Conservation (phyloP, 1,140 invertebrate genomes). For the Papilio xuthus region DNA sequence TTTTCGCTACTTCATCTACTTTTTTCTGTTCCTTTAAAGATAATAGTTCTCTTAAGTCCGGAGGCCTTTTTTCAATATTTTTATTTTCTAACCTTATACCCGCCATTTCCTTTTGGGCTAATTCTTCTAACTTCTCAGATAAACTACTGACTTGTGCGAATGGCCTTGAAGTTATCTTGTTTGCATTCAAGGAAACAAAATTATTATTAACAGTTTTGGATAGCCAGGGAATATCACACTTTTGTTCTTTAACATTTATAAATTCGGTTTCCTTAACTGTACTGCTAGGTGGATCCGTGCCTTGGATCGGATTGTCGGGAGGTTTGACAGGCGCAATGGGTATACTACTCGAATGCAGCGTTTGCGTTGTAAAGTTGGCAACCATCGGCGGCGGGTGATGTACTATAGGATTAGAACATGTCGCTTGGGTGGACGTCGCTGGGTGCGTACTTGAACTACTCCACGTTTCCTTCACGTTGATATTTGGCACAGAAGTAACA, state of each 20-base stretch:
- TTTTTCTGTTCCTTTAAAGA: slow-evolving; percentile 57
- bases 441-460: slow-evolving; percentile 68
- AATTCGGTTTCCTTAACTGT: slow-evolving; percentile 73
- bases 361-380: slow-evolving; percentile 63
- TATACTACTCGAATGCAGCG: slow-evolving; percentile 74
- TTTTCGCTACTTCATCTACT: slow-evolving; percentile 70
- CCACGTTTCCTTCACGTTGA: slow-evolving; percentile 80
- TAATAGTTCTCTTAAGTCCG: slow-evolving; percentile 46
- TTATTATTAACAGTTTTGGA: slow-evolving; percentile 79
- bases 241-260: slow-evolving; percentile 59
- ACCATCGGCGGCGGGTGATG: slow-evolving; percentile 66
- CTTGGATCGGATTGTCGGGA: slow-evolving; percentile 77
- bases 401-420: slow-evolving; percentile 69
- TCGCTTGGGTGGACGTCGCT: slow-evolving; percentile 62
- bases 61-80: slow-evolving; percentile 42
- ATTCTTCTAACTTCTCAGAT: slow-evolving; percentile 64
- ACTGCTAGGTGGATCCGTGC: slow-evolving; percentile 75
- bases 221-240: slow-evolving; percentile 79
- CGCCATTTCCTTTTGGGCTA: slow-evolving; percentile 46
- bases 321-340: slow-evolving; percentile 75
- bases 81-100: slow-evolving; percentile 43
- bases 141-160: slow-evolving; percentile 74
- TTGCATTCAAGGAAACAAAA: slow-evolving; percentile 71
- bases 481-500: slow-evolving; percentile 79
- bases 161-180: slow-evolving; percentile 71